phyloP scores from a whole-genome alignment of 1,140 invertebrate species.

The Steinernema khuongi region DNA sequence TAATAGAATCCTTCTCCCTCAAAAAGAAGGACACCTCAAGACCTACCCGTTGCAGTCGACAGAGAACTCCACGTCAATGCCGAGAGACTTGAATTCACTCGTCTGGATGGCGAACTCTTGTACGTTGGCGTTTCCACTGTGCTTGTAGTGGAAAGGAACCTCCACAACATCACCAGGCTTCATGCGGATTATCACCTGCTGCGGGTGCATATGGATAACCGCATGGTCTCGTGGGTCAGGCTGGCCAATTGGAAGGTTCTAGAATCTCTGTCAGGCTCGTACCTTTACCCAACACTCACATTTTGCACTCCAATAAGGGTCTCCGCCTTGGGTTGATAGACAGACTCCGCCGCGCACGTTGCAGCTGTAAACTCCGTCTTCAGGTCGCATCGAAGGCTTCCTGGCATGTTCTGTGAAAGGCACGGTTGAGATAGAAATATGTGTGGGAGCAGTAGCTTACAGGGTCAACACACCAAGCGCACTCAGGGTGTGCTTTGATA shows the following conservation, averaged over 20 bases:
- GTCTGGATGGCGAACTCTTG: constrained; percentile 51
- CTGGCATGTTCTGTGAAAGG: constrained; percentile 42
- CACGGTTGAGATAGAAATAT: constrained; percentile 17
- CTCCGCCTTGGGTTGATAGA: constrained; percentile 49
- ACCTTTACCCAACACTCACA: constrained; percentile 26
- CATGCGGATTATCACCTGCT: constrained; percentile 52
- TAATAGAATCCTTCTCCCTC: too few species aligned
- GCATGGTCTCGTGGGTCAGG: constrained; percentile 44
- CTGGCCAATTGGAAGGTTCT: constrained; percentile 50
- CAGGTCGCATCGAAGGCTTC: constrained; percentile 37
- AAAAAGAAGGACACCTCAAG: constrained; percentile 17
- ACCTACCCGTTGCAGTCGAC: constrained; percentile 55
- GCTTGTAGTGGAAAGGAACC: constrained; percentile 54
- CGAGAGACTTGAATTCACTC: constrained; percentile 42
- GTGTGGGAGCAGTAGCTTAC: constrained; percentile 29
- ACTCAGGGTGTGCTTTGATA: constrained; percentile 47
- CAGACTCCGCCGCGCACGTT: constrained; percentile 35
- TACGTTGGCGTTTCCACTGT: constrained; percentile 38
- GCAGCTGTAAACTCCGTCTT: constrained; percentile 39
- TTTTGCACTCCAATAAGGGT: constrained; percentile 45
- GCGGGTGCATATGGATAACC: constrained; percentile 49
- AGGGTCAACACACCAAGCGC: constrained; percentile 52
- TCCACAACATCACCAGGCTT: constrained; percentile 52
- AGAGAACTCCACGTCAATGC: constrained; percentile 49
- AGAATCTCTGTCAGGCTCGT: constrained; percentile 19